Evolutionary conservation across 1,140 invertebrate species (phyloP).

Genomic region (Drosophila ananassae): DNA sequence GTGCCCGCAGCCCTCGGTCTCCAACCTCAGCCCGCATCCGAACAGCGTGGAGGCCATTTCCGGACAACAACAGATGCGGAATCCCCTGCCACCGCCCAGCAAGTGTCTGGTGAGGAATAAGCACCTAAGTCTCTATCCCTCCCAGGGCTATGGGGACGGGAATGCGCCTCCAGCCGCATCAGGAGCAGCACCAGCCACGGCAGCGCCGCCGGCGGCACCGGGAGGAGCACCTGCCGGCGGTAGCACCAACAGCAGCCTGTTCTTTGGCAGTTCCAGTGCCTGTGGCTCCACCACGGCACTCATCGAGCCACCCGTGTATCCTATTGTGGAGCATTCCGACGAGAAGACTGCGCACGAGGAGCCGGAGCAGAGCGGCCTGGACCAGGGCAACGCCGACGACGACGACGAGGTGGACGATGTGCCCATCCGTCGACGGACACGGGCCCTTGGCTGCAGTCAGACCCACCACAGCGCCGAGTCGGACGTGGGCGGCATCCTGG

Average conservation of each 20-base stretch:
- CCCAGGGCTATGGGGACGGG: constrained; percentile 49
- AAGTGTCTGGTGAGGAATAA: constrained; percentile 88
- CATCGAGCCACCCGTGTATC: constrained; percentile 88
- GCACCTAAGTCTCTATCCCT: constrained; percentile 87
- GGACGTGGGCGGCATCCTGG: constrained; percentile 71
- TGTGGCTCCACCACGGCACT: constrained; percentile 77
- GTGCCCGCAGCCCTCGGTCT: constrained; percentile 87
- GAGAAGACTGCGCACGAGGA: constrained; percentile 85
- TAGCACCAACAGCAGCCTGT: constrained; percentile 85
- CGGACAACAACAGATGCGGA: constrained; percentile 86
- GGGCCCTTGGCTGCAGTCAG: constrained; percentile 69
- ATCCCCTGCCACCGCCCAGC: constrained; percentile 87
- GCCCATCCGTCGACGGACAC: constrained; percentile 50
- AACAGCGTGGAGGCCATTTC: constrained; percentile 89
- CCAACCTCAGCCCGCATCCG: constrained; percentile 87
- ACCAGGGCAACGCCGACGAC: constrained; percentile 59
- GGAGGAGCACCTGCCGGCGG: constrained; percentile 59
- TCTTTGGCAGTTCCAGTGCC: constrained; percentile 88
- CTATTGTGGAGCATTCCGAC: constrained; percentile 92
- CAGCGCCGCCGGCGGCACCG: constrained; percentile 63
- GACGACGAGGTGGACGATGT: constrained; percentile 74
- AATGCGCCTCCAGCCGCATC: constrained; percentile 50
- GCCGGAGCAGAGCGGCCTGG: constrained; percentile 47
- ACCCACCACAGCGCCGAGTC: constrained; percentile 76
- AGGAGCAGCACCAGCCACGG: constrained; percentile 1